These are phyloP conservation scores for Melanostoma scalare DNA, from an alignment of 2,888 invertebrate species.

Conservation along the genomic window DNA sequence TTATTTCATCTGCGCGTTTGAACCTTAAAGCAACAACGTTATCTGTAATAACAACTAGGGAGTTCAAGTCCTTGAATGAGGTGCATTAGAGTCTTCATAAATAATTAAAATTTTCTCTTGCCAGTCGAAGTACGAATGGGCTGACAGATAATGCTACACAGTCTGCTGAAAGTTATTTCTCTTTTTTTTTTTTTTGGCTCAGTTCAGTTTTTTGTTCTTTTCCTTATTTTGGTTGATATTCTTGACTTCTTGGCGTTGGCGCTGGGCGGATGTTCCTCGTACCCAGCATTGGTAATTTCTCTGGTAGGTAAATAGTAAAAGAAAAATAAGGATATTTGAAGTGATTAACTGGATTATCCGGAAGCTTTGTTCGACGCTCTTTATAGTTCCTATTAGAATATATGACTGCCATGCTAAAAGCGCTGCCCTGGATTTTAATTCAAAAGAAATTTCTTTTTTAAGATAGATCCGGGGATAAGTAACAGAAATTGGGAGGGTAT, in stretches of 20 bases:
- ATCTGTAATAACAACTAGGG: slow-evolving; percentile 63
- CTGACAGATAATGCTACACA: slow-evolving; percentile 47
- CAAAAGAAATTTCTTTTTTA: slow-evolving; percentile 7
- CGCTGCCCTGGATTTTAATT: not conserved
- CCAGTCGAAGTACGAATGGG: slow-evolving; percentile 60
- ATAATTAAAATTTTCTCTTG: slow-evolving; percentile 64
- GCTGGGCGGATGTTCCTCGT: slow-evolving; percentile 7
- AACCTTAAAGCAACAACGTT: slow-evolving; percentile 67
- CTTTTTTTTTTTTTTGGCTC: not conserved
- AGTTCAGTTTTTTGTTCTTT: not conserved
- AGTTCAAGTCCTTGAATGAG: slow-evolving; percentile 71
- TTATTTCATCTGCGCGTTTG: slow-evolving; percentile 69
- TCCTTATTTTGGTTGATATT: slow-evolving; percentile 34
- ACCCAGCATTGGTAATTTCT: slow-evolving; percentile 43
- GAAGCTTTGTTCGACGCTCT: slow-evolving; percentile 42
- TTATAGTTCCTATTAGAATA: slow-evolving; percentile 45
- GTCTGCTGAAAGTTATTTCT: slow-evolving; percentile 36
- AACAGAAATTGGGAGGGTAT: too few species aligned
- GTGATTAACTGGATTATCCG: slow-evolving; percentile 71
- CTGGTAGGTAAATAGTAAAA: slow-evolving; percentile 22
- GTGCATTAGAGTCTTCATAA: slow-evolving; percentile 70
- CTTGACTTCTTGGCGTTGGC: slow-evolving; percentile 22
- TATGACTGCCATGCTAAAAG: slow-evolving; percentile 14
- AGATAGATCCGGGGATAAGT: not conserved
- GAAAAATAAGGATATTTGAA: slow-evolving; percentile 54